Conservation (phyloP, 2,888 invertebrate genomes). For the Seira musarum region DNA sequence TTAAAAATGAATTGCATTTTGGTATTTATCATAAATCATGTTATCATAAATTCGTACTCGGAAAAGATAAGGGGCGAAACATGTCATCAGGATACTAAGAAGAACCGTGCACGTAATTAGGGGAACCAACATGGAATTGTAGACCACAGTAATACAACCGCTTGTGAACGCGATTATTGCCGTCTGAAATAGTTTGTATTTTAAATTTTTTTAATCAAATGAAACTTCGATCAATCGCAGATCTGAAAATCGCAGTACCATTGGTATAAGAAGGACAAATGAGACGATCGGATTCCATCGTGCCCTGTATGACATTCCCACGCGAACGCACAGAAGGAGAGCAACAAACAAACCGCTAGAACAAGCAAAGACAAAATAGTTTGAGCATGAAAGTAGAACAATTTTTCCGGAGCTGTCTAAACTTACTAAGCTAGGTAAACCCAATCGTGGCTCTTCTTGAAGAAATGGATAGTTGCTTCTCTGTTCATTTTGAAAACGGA, state of each 20-base stretch:
- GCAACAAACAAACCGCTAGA: slow-evolving; percentile 38
- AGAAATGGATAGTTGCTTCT: slow-evolving; percentile 8
- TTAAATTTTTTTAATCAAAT: background rate
- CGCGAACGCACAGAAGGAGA: slow-evolving; percentile 11
- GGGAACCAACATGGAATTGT: slow-evolving; percentile 33
- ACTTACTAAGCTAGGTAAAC: slow-evolving; percentile 37
- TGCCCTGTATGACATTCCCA: slow-evolving; percentile 28
- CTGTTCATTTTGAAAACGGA: background rate
- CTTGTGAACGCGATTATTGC: slow-evolving; percentile 15
- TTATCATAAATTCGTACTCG: slow-evolving; percentile 17
- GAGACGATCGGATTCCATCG: slow-evolving; percentile 20
- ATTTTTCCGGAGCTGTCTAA: no score
- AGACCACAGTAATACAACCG: slow-evolving; percentile 26
- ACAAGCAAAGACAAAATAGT: no score
- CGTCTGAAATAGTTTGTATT: slow-evolving; percentile 28
- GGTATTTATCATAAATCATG: no score
- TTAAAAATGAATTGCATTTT: no score
- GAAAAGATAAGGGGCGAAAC: slow-evolving; percentile 30
- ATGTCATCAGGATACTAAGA: slow-evolving; percentile 13
- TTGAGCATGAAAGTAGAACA: no score
- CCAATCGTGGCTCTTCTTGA: slow-evolving; percentile 35
- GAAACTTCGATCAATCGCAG: no score
- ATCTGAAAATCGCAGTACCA: slow-evolving; percentile 25
- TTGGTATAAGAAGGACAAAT: slow-evolving; percentile 13
- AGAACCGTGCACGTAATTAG: slow-evolving; percentile 32